Evolutionary conservation across 2,888 invertebrate species (phyloP).

Genomic region (Plebejus anna): DNA sequence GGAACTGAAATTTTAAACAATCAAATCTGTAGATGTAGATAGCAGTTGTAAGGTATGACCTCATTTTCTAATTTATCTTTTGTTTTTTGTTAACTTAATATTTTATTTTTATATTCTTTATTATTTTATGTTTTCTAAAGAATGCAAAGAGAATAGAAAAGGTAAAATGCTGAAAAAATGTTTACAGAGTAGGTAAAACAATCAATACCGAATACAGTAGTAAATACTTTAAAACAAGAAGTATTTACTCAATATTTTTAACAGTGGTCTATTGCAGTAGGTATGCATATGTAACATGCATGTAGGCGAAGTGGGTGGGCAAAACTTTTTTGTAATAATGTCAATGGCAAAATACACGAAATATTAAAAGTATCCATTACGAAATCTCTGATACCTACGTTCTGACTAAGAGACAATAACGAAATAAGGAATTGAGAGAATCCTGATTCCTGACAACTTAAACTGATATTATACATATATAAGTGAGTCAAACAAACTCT

Average conservation of each 20-base stretch:
- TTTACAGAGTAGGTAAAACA: background rate
- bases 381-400: background rate
- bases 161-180: background rate
- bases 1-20: background rate
- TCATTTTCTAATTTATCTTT: background rate
- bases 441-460: too few relatives aligned
- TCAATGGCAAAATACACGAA: conserved; percentile 17
- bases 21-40: background rate
- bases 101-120: background rate
- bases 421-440: conserved; percentile 13
- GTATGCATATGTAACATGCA: background rate
- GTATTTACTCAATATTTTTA: background rate
- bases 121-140: too few relatives aligned
- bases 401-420: conserved; percentile 2
- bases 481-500: too few relatives aligned
- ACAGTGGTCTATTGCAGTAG: background rate
- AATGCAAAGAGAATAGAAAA: background rate
- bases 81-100: background rate
- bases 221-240: background rate
- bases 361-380: background rate
- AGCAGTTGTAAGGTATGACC: background rate
- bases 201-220: too few relatives aligned
- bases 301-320: conserved; percentile 19
- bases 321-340: background rate
- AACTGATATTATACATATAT: too few relatives aligned